phyloP scores from a whole-genome alignment of 2,113 vertebrate genomes.

The Girardinichthys multiradiatus region DNA sequence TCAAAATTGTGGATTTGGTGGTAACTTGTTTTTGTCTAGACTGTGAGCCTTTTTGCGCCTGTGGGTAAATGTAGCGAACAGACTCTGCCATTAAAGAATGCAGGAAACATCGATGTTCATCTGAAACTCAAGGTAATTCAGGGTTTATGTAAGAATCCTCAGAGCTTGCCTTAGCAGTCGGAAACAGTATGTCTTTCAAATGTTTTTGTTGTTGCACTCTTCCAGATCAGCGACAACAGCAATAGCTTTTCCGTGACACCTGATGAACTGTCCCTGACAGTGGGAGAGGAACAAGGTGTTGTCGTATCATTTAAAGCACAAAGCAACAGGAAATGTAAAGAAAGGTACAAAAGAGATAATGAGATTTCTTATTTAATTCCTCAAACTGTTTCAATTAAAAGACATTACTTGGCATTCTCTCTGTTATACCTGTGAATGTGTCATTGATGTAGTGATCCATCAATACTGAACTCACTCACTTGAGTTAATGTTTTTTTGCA shows the following conservation, averaged over 20 bases:
- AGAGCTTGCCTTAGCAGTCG: background rate
- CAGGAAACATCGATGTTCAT: conserved; percentile 91
- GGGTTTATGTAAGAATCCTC: conserved; percentile 41
- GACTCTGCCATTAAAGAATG: conserved; percentile 91
- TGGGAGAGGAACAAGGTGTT: conserved; percentile 85
- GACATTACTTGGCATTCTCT: too few species aligned
- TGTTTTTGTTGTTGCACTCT: background rate
- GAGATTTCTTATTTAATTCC: background rate
- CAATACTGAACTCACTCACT: background rate
- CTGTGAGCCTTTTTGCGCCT: conserved; percentile 79
- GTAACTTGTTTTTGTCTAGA: conserved; percentile 71
- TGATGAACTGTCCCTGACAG: conserved; percentile 82
- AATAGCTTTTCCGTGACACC: conserved; percentile 86
- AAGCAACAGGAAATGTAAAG: conserved; percentile 55
- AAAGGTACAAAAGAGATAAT: conserved; percentile 80
- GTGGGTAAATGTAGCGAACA: conserved; percentile 83
- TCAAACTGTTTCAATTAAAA: too few species aligned
- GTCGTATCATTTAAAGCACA: conserved; percentile 84
- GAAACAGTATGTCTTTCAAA: background rate
- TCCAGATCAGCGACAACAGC: conserved; percentile 79
- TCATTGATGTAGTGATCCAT: background rate
- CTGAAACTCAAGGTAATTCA: conserved; percentile 88
- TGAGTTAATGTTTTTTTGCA: conserved; percentile 52
- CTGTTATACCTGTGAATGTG: background rate
- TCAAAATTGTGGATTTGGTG: background rate